A percentile compares a stretch with the other conserved stretches of the same genome.
phyloP scores from a whole-genome alignment of 2,888 invertebrate genomes.

The Kuschelorhynchus macadamiae region DNA sequence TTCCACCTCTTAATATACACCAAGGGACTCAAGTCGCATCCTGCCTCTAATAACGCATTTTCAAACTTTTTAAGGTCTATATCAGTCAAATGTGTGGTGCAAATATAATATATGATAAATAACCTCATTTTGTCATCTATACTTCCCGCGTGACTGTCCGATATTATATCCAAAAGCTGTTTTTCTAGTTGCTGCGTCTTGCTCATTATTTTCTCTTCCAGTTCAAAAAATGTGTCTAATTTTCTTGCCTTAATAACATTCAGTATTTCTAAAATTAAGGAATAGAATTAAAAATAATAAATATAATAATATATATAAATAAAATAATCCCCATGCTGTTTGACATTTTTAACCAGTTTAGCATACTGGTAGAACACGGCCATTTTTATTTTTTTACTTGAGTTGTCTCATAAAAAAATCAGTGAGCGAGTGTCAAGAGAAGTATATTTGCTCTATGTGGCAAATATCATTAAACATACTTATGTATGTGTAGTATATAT shows the following conservation, averaged over 20 bases:
- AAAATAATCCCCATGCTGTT: no score
- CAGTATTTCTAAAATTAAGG: conserved; percentile 74
- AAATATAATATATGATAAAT: conserved; percentile 93
- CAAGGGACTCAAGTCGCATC: conserved; percentile 89
- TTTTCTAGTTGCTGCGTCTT: conserved; percentile 81
- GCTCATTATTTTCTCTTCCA: conserved; percentile 98
- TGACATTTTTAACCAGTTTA: no score
- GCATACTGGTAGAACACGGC: no score
- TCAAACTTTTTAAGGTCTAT: conserved; percentile 89
- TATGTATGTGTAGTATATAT: no score
- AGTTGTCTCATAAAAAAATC: no score
- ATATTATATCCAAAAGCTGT: conserved; percentile 88
- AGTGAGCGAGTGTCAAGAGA: no score
- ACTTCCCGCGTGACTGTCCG: conserved; percentile 88
- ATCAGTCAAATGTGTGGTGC: conserved; percentile 84
- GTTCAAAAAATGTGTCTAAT: conserved; percentile 95
- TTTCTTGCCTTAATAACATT: conserved; percentile 90
- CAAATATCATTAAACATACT: no score
- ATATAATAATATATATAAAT: no score
- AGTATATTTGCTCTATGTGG: no score
- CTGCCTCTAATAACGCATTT: conserved; percentile 81
- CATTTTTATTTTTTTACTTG: no score
- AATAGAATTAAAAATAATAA: conserved; percentile 1
- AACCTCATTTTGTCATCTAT: conserved; percentile 94
- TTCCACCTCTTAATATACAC: conserved; percentile 95